phyloP scores from a whole-genome alignment of 2,113 vertebrate genomes.

The Oreocharis arfaki region DNA sequence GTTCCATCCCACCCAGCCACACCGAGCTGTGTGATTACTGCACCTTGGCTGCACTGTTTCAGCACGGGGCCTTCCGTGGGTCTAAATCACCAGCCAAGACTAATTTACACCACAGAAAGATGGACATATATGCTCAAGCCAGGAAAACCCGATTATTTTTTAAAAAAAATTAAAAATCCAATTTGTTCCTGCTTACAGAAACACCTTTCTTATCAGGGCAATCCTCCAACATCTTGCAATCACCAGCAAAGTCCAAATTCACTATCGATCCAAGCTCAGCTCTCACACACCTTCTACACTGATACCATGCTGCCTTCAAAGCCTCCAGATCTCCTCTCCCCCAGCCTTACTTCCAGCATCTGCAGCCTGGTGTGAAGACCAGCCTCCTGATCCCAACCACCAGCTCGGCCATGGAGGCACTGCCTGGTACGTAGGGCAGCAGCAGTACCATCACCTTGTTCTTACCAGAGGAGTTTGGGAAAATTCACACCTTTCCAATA shows the following conservation, averaged over 20 bases:
- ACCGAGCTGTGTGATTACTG: accelerated
- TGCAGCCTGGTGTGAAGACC: background rate
- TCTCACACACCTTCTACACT: background rate
- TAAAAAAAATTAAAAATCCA: background rate
- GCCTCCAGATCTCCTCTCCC: background rate
- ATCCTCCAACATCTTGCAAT: background rate
- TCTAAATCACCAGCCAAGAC: background rate
- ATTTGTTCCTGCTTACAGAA: background rate
- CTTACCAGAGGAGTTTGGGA: background rate
- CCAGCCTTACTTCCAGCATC: background rate
- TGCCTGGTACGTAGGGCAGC: accelerated
- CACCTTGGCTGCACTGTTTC: background rate
- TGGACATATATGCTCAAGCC: background rate
- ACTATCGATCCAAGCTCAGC: background rate
- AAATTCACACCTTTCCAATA: background rate
- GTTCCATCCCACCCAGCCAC: background rate
- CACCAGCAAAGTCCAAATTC: background rate
- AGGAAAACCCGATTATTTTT: background rate
- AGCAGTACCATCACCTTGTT: background rate
- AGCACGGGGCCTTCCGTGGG: accelerated
- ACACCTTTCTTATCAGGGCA: constrained; percentile 3
- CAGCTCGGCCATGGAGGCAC: accelerated
- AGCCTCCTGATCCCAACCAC: background rate
- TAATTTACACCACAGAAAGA: constrained; percentile 12
- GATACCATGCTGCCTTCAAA: background rate